These are phyloP conservation scores for Antheraea pernyi DNA, from an alignment of 1,140 invertebrate genomes.

Conservation along the genomic window DNA sequence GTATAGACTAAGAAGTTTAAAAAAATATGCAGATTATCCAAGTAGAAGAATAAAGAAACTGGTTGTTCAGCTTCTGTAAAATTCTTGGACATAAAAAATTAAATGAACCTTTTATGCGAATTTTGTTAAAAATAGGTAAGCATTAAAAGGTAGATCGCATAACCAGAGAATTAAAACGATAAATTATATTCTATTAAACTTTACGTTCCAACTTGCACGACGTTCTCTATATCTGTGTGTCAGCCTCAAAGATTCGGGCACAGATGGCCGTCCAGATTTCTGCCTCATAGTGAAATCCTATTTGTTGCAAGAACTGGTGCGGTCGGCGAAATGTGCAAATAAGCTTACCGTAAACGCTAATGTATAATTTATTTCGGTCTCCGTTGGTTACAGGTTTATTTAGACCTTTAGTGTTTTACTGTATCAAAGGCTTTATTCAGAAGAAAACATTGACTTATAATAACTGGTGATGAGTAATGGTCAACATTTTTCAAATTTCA, in stretches of 20 bases:
- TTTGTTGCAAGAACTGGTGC: slow-evolving; percentile 54
- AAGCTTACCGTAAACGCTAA: slow-evolving; percentile 47
- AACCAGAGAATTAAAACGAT: too few species aligned
- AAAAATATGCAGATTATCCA: too few species aligned
- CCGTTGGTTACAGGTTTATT: not conserved
- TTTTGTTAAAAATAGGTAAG: too few species aligned
- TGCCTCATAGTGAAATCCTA: slow-evolving; percentile 61
- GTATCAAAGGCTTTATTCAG: not conserved
- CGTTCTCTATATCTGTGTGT: slow-evolving; percentile 36
- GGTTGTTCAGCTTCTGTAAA: too few species aligned
- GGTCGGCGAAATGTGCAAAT: slow-evolving; percentile 51
- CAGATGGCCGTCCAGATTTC: slow-evolving; percentile 68
- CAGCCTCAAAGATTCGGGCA: slow-evolving; percentile 55
- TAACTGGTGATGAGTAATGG: too few species aligned
- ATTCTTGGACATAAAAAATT: too few species aligned
- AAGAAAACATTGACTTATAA: not conserved
- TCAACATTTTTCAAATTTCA: too few species aligned
- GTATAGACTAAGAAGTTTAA: too few species aligned
- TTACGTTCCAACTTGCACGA: not conserved
- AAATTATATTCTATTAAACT: too few species aligned
- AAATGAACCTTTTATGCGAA: too few species aligned
- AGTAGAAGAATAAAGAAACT: too few species aligned
- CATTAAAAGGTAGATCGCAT: too few species aligned
- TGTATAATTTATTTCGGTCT: slow-evolving; percentile 52
- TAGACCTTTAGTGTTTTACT: slow-evolving; percentile 3